These are phyloP conservation scores for Xiphophorus birchmanni DNA, from an alignment of 2,797 vertebrate genomes.

Conservation along the genomic window DNA sequence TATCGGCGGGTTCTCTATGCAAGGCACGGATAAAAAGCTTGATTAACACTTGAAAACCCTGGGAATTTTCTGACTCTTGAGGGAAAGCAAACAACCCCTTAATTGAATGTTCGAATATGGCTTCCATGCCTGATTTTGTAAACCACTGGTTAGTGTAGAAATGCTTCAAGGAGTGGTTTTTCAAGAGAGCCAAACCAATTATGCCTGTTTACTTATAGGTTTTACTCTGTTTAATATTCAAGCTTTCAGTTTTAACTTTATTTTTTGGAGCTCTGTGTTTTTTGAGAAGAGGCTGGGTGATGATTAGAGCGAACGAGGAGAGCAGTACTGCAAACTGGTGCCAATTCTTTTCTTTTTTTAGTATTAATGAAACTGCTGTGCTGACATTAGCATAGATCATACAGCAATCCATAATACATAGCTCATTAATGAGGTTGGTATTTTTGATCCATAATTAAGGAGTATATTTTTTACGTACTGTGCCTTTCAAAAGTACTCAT, in stretches of 20 bases:
- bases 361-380: constrained; percentile 36
- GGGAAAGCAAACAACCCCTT: constrained; percentile 31
- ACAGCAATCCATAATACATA: constrained; percentile 68
- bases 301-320: constrained; percentile 46
- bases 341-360: neutral
- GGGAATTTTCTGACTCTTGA: constrained; percentile 24
- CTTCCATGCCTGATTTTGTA: constrained; percentile 6
- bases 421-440: constrained; percentile 65
- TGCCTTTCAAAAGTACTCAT: constrained; percentile 34
- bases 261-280: constrained; percentile 13
- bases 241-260: constrained; percentile 15
- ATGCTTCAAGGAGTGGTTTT: constrained; percentile 25
- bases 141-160: constrained; percentile 22
- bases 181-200: neutral
- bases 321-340: constrained; percentile 21
- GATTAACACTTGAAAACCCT: constrained; percentile 43
- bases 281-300: constrained; percentile 17
- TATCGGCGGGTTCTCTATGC: constrained; percentile 15
- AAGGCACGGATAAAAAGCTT: constrained; percentile 31
- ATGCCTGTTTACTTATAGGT: neutral
- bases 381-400: constrained; percentile 69
- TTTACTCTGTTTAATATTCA: constrained; percentile 15
- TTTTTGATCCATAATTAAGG: constrained; percentile 74
- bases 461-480: constrained; percentile 54
- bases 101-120: constrained; percentile 30